Percentiles rank a stretch among this genome's conserved stretches.
Conservation (phyloP, 2,888 invertebrate genomes). For the Watsonalla binaria region DNA sequence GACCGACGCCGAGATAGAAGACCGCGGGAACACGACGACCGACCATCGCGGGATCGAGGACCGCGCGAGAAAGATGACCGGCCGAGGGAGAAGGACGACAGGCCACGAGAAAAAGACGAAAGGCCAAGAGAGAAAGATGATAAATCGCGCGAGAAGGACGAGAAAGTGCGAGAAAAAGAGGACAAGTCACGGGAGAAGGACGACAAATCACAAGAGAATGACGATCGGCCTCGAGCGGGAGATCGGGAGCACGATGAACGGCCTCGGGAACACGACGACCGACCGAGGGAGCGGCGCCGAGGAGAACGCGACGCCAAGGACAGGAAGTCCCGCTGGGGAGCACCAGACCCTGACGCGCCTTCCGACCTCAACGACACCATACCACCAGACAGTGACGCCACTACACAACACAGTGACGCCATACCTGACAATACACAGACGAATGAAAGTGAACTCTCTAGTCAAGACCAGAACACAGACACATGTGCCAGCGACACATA, state of each 20-base stretch:
- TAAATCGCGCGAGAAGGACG: slow-evolving; percentile 4
- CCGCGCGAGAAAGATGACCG: slow-evolving; percentile 25
- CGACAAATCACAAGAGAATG: slow-evolving; percentile 38
- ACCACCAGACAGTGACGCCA: neutral
- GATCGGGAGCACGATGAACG: slow-evolving; percentile 42
- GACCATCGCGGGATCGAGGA: slow-evolving; percentile 7
- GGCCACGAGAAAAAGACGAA: slow-evolving; percentile 6
- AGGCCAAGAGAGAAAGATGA: slow-evolving; percentile 15
- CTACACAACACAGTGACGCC: slow-evolving; percentile 16
- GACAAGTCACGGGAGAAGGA: slow-evolving; percentile 40
- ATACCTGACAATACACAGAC: slow-evolving; percentile 16
- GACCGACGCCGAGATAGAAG: slow-evolving; percentile 47
- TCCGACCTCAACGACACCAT: slow-evolving; percentile 5
- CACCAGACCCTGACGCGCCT: slow-evolving; percentile 33
- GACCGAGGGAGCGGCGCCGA: slow-evolving; percentile 19
- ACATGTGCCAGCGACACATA: neutral
- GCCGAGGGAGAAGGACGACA: slow-evolving; percentile 52
- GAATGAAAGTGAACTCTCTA: neutral
- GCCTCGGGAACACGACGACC: slow-evolving; percentile 15
- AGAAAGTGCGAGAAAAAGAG: slow-evolving; percentile 28
- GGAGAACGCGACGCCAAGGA: slow-evolving; percentile 47
- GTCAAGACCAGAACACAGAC: neutral
- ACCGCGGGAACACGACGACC: slow-evolving; percentile 9
- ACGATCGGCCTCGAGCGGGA: slow-evolving; percentile 41
- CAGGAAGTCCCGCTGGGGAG: slow-evolving; percentile 69